Percentiles rank a stretch among this genome's conserved stretches.
Conservation (phyloP, 2,113 vertebrate genomes). For the Pygoscelis antarcticus region DNA sequence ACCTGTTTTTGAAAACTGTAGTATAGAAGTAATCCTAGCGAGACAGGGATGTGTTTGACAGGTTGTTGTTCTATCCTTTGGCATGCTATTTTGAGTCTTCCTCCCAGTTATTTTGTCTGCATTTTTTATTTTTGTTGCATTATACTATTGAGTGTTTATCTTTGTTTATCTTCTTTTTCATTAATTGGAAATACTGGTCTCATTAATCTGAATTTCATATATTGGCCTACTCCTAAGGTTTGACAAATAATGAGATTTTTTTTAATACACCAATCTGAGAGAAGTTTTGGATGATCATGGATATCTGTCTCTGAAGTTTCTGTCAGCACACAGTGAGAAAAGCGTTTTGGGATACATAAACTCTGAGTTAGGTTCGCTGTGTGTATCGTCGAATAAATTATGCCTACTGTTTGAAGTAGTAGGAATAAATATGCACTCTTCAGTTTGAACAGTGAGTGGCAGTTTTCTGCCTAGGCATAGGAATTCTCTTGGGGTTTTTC, state of each 20-base stretch:
- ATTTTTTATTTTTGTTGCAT: background rate
- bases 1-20: background rate
- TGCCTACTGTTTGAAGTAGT: background rate
- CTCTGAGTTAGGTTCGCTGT: background rate
- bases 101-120: background rate
- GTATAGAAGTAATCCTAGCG: background rate
- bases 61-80: background rate
- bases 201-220: background rate
- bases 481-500: conserved; percentile 30
- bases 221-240: background rate
- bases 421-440: background rate
- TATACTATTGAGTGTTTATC: background rate
- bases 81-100: background rate
- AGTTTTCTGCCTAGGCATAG: conserved; percentile 11
- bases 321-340: background rate
- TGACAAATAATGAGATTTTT: background rate
- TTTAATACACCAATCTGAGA: background rate
- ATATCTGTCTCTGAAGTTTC: background rate
- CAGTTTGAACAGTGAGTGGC: conserved; percentile 11
- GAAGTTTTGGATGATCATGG: background rate
- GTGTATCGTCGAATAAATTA: background rate
- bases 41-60: background rate
- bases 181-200: background rate
- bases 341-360: background rate
- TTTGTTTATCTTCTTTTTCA: background rate